Conservation (phyloP, 2,113 vertebrate genomes). For the Hirundichthys speculiger region DNA sequence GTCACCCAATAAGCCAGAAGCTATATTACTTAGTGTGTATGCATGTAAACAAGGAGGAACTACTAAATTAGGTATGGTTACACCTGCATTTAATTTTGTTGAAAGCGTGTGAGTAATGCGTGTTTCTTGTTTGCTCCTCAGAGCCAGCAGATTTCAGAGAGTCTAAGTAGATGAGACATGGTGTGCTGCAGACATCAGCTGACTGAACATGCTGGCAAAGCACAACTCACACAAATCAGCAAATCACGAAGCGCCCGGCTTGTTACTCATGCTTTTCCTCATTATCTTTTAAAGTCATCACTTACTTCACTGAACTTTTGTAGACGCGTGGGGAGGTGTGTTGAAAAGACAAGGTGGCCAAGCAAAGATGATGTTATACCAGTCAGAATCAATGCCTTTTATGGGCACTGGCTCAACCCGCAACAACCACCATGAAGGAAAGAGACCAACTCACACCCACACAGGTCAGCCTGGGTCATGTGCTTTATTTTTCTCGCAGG, state of each 20-base stretch:
- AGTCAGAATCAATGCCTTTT: too few species aligned
- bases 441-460: background rate
- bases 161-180: too few species aligned
- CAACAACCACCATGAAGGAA: too few species aligned
- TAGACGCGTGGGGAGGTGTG: background rate
- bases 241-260: slow-evolving; percentile 39
- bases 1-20: too few species aligned
- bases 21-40: background rate
- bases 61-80: background rate
- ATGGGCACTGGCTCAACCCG: too few species aligned
- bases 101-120: too few species aligned
- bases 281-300: background rate
- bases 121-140: too few species aligned
- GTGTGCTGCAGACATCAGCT: slow-evolving; percentile 44
- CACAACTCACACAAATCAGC: slow-evolving; percentile 45
- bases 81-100: too few species aligned
- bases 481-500: slow-evolving; percentile 49
- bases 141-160: background rate
- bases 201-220: slow-evolving; percentile 54
- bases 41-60: slow-evolving; percentile 4
- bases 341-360: background rate
- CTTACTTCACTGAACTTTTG: slow-evolving; percentile 4
- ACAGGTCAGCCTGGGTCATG: slow-evolving; percentile 57
- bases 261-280: background rate
- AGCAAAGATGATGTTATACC: too few species aligned